These are phyloP conservation scores for Eretmocerus hayati DNA, from an alignment of 2,888 invertebrate species.

Conservation along the genomic window DNA sequence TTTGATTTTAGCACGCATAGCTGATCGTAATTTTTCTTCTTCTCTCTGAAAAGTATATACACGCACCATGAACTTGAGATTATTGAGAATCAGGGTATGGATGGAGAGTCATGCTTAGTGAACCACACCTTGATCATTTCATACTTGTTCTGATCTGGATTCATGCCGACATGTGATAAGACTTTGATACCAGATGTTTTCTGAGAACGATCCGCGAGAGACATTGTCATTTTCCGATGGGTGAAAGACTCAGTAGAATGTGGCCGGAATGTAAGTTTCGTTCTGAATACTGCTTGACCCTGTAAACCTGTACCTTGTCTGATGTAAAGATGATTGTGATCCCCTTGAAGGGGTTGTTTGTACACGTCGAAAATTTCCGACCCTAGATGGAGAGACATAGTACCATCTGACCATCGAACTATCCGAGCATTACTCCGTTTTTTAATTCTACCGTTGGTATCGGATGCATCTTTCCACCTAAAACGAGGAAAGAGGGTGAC, in stretches of 20 bases:
- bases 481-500: too few species aligned
- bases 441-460: slow-evolving; percentile 64
- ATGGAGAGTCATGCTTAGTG: too few species aligned
- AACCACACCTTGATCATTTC: slow-evolving; percentile 80
- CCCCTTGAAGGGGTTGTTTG: slow-evolving; percentile 86
- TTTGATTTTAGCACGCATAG: slow-evolving; percentile 66
- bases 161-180: slow-evolving; percentile 83
- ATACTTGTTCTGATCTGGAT: slow-evolving; percentile 88
- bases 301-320: slow-evolving; percentile 97
- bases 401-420: slow-evolving; percentile 97
- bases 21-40: slow-evolving; percentile 88
- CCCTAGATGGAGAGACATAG: slow-evolving; percentile 92
- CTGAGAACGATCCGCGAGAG: slow-evolving; percentile 88
- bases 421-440: slow-evolving; percentile 93
- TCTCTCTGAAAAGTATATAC: slow-evolving; percentile 67
- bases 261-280: slow-evolving; percentile 94
- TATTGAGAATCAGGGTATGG: too few species aligned
- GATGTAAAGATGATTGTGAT: slow-evolving; percentile 96
- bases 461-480: slow-evolving; percentile 72
- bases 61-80: too few species aligned
- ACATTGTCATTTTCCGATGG: slow-evolving; percentile 97
- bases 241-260: slow-evolving; percentile 99
- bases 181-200: slow-evolving; percentile 95
- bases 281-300: slow-evolving; percentile 94
- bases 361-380: slow-evolving; percentile 98